A percentile compares a stretch with the other conserved stretches of the same genome.
Evolutionary conservation across 2,797 vertebrate genomes (phyloP).

Genomic region (Balearica regulorum): DNA sequence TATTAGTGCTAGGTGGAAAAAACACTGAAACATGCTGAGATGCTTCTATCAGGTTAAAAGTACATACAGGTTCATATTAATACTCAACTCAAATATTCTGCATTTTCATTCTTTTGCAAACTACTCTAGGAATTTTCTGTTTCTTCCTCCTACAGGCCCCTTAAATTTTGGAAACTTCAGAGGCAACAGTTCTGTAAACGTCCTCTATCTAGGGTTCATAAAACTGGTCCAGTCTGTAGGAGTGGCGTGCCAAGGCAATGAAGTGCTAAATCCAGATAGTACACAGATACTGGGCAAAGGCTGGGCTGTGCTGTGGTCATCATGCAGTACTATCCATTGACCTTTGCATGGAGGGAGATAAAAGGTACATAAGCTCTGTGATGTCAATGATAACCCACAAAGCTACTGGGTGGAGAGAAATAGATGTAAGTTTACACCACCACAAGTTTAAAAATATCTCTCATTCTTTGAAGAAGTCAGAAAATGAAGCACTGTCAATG

Average conservation of each 20-base stretch:
- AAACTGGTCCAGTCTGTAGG: background rate
- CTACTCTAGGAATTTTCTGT: background rate
- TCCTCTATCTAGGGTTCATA: background rate
- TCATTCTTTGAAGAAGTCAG: background rate
- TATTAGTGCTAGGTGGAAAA: background rate
- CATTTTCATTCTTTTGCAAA: background rate
- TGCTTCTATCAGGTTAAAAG: background rate
- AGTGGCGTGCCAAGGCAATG: background rate
- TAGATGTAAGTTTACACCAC: background rate
- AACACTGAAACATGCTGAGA: background rate
- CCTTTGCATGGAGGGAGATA: fast-evolving
- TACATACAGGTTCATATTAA: background rate
- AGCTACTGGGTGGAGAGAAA: background rate
- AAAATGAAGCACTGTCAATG: background rate
- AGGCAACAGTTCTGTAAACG: background rate
- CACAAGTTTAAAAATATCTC: background rate
- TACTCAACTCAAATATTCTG: background rate
- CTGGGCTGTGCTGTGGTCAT: background rate
- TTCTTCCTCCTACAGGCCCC: background rate
- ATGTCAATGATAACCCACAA: background rate
- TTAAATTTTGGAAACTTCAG: background rate
- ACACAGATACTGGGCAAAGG: background rate
- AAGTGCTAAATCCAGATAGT: background rate
- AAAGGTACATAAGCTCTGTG: background rate
- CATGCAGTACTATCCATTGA: background rate